phyloP scores from a whole-genome alignment of 2,888 invertebrate genomes.

The Ormyrus pomaceus region DNA sequence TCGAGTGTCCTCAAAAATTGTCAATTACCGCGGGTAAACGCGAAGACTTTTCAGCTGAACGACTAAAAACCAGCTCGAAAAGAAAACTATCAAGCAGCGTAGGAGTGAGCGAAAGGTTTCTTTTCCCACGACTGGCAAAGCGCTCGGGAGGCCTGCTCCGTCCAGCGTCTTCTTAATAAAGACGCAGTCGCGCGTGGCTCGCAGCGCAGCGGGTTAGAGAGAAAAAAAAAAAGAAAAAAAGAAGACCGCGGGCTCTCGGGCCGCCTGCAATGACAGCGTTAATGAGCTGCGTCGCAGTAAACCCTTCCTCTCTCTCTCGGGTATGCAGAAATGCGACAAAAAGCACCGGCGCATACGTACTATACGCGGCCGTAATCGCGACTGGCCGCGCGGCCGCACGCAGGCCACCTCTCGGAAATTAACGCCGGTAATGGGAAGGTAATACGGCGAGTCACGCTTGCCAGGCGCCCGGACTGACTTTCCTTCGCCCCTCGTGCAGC shows the following conservation, averaged over 20 bases:
- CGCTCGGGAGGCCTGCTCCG: no score
- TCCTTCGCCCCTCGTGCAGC: neutral
- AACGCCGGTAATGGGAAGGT: slow-evolving; percentile 59
- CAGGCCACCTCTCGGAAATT: slow-evolving; percentile 56
- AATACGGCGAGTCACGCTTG: slow-evolving; percentile 59
- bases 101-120: no score
- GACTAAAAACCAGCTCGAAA: no score
- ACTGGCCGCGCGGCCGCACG: slow-evolving; percentile 19
- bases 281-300: slow-evolving; percentile 64
- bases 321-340: neutral
- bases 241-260: no score
- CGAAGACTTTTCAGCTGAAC: no score
- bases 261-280: slow-evolving; percentile 56
- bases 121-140: neutral
- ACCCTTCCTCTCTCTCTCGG: slow-evolving; percentile 34
- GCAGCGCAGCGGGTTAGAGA: neutral
- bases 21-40: no score
- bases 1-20: no score
- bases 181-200: slow-evolving; percentile 62
- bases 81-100: no score
- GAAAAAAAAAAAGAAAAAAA: no score
- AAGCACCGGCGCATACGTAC: neutral
- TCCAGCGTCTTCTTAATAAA: slow-evolving; percentile 60
- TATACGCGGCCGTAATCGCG: slow-evolving; percentile 30
- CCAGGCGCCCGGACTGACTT: slow-evolving; percentile 50